Evolutionary conservation across 2,113 vertebrate species (phyloP).

Genomic region (Dasyornis broadbenti): DNA sequence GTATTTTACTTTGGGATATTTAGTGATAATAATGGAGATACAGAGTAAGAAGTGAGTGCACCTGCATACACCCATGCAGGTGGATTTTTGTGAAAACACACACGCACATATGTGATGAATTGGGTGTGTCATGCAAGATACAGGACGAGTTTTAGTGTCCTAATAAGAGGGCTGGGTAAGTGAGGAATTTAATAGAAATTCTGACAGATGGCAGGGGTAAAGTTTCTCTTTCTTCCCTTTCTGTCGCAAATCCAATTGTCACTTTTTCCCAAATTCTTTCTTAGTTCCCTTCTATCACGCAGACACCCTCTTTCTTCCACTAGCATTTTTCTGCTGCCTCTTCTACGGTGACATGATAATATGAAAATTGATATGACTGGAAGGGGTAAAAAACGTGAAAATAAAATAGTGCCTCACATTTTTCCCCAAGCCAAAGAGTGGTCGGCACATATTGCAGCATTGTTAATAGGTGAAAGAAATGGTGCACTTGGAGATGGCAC

Average conservation of each 20-base stretch:
- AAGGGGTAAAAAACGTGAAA: background rate
- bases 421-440: background rate
- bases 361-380: background rate
- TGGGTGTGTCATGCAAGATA: background rate
- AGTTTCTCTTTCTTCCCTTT: fast-evolving
- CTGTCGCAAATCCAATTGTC: background rate
- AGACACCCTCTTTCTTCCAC: background rate
- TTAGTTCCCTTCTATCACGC: background rate
- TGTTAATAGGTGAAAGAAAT: background rate
- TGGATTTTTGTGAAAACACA: background rate
- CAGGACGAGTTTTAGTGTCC: background rate
- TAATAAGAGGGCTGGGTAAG: background rate
- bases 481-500: background rate
- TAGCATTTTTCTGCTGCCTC: fast-evolving
- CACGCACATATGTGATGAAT: background rate
- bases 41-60: background rate
- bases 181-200: background rate
- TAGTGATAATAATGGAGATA: background rate
- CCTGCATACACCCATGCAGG: fast-evolving
- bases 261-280: background rate
- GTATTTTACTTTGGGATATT: background rate
- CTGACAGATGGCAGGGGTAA: background rate
- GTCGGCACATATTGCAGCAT: background rate
- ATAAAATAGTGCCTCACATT: background rate
- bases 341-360: background rate